phyloP scores from a whole-genome alignment of 2,113 vertebrate genomes.

The Anarhynchus alexandrinus region DNA sequence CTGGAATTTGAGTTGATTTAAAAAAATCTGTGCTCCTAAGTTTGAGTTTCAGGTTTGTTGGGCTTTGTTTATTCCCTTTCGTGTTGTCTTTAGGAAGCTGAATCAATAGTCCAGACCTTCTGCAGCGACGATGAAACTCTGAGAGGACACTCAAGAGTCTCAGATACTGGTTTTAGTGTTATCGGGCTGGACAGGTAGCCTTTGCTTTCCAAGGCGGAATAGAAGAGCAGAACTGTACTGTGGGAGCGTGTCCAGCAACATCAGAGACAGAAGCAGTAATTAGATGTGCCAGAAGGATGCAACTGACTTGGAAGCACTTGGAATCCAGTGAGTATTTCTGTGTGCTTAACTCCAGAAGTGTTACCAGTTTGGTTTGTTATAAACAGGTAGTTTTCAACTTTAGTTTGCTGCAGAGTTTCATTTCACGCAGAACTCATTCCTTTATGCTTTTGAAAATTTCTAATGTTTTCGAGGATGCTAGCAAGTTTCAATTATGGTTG shows the following conservation, averaged over 20 bases:
- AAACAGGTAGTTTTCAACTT: background rate
- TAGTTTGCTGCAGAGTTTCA: background rate
- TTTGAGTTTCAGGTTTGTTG: background rate
- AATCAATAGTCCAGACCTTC: background rate
- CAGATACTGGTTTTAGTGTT: background rate
- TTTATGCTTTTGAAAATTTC: background rate
- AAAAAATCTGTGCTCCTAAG: background rate
- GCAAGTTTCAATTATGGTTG: background rate
- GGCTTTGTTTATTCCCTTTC: background rate
- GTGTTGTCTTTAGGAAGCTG: background rate
- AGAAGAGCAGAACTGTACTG: background rate
- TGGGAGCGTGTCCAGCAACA: background rate
- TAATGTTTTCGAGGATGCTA: background rate
- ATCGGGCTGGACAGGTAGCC: background rate
- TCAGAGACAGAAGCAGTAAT: background rate
- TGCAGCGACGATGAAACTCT: background rate
- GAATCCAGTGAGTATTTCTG: conserved; percentile 26
- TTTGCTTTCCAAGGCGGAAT: background rate
- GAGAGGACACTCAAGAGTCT: background rate
- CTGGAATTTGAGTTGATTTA: background rate
- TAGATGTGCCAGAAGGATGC: background rate
- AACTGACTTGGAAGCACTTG: background rate
- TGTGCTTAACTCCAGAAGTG: background rate
- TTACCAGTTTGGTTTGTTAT: background rate
- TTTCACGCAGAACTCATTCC: conserved; percentile 8